These are phyloP conservation scores for Lophius piscatorius DNA, from an alignment of 2,113 vertebrate species.

Conservation along the genomic window DNA sequence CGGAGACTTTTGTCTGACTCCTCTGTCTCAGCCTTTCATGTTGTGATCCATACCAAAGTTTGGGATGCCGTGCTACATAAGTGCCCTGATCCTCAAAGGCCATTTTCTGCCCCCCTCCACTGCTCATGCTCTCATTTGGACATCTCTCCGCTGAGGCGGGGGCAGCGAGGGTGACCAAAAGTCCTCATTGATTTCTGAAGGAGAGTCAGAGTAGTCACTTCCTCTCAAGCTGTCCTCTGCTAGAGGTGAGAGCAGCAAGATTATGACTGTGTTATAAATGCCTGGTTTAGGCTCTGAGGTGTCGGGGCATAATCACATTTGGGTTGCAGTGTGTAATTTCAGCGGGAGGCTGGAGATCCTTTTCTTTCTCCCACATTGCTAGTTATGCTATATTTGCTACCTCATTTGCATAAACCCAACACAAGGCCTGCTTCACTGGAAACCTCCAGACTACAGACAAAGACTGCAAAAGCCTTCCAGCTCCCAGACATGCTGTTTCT, in stretches of 20 bases:
- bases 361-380: constrained; percentile 38
- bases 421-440: constrained; percentile 29
- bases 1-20: constrained; percentile 41
- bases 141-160: constrained; percentile 22
- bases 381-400: constrained; percentile 51
- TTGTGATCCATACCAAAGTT: constrained; percentile 47
- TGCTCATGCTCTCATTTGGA: constrained; percentile 29
- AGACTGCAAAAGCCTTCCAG: constrained; percentile 32
- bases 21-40: constrained; percentile 64
- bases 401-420: constrained; percentile 62
- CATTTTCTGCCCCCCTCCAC: constrained; percentile 21
- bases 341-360: constrained; percentile 24
- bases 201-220: constrained; percentile 33
- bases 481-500: constrained; percentile 38
- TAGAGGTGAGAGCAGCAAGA: constrained; percentile 35
- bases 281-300: constrained; percentile 42
- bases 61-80: constrained; percentile 51
- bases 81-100: constrained; percentile 69
- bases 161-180: constrained; percentile 10
- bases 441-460: constrained; percentile 59
- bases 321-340: constrained; percentile 58
- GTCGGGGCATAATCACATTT: constrained; percentile 64
- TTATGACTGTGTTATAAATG: constrained; percentile 35
- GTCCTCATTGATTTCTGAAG: constrained; percentile 47
- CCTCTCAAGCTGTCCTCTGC: constrained; percentile 22